Percentiles rank a stretch among this genome's conserved stretches.
Evolutionary conservation across 2,888 invertebrate species (phyloP).

Genomic region (Copidosoma aretas): DNA sequence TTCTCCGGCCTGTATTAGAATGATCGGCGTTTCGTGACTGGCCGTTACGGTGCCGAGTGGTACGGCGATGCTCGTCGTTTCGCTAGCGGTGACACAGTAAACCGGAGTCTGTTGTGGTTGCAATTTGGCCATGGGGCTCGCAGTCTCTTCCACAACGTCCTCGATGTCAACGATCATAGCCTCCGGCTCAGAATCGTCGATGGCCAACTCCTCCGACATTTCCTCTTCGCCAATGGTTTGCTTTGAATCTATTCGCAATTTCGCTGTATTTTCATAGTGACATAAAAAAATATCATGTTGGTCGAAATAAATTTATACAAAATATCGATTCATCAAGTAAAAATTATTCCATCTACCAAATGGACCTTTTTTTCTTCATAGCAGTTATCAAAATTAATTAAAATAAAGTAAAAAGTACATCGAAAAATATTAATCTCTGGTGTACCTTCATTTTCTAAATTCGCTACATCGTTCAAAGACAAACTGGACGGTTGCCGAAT

Average conservation of each 20-base stretch:
- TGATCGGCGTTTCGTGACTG: constrained; percentile 55
- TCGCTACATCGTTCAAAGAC: constrained; percentile 76
- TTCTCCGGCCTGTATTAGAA: constrained; percentile 51
- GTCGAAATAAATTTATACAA: too few species aligned
- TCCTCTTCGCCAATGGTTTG: constrained; percentile 49
- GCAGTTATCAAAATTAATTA: too few species aligned
- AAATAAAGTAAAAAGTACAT: too few species aligned
- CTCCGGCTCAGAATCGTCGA: constrained; percentile 69
- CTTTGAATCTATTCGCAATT: constrained; percentile 48
- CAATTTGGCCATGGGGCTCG: constrained; percentile 73
- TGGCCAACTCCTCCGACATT: constrained; percentile 42
- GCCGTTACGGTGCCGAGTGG: constrained; percentile 56
- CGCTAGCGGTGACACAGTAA: constrained; percentile 63
- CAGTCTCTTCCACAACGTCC: constrained; percentile 80
- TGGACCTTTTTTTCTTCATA: too few species aligned
- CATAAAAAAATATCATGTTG: background rate
- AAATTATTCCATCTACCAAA: too few species aligned
- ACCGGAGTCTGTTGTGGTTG: constrained; percentile 76
- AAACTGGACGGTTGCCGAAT: constrained; percentile 72
- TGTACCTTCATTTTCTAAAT: constrained; percentile 65
- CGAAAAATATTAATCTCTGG: too few species aligned
- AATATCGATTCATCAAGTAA: too few species aligned
- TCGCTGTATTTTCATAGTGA: constrained; percentile 44
- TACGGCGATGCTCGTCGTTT: constrained; percentile 56
- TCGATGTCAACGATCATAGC: constrained; percentile 83